Evolutionary conservation across 2,888 invertebrate genomes (phyloP).

Genomic region (Xanthorhoe spadicearia): DNA sequence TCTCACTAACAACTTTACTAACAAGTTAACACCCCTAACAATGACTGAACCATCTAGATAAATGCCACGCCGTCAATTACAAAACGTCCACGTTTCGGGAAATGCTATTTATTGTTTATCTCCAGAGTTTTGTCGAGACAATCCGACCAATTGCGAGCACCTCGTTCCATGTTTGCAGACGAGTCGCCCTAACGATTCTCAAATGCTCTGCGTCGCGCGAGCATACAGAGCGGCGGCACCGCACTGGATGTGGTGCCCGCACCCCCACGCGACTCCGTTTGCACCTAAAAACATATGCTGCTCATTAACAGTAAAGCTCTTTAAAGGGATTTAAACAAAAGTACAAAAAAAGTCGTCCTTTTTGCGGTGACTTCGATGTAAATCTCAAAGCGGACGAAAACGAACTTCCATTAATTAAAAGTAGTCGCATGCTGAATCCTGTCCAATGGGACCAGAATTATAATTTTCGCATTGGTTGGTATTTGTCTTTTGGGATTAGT

Average conservation of each 20-base stretch:
- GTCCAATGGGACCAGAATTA: conserved; percentile 68
- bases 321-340: conserved; percentile 79
- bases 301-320: conserved; percentile 80
- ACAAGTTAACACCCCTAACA: conserved; percentile 81
- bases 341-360: conserved; percentile 76
- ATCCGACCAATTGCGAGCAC: conserved; percentile 76
- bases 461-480: conserved; percentile 63
- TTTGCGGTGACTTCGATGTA: conserved; percentile 80
- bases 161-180: conserved; percentile 74
- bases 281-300: conserved; percentile 48
- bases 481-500: conserved; percentile 63
- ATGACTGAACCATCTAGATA: conserved; percentile 83
- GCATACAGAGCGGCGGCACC: conserved; percentile 63
- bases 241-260: too few species aligned
- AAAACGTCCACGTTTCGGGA: conserved; percentile 80
- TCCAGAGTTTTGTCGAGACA: conserved; percentile 73
- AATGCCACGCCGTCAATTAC: conserved; percentile 79
- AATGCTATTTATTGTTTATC: conserved; percentile 78
- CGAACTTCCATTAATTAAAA: conserved; percentile 76
- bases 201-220: conserved; percentile 80
- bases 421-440: conserved; percentile 65
- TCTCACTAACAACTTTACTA: conserved; percentile 80
- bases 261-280: too few species aligned
- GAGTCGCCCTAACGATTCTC: conserved; percentile 81
- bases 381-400: conserved; percentile 71